phyloP scores from a whole-genome alignment of 2,113 vertebrate species.

The Jaculus jaculus region DNA sequence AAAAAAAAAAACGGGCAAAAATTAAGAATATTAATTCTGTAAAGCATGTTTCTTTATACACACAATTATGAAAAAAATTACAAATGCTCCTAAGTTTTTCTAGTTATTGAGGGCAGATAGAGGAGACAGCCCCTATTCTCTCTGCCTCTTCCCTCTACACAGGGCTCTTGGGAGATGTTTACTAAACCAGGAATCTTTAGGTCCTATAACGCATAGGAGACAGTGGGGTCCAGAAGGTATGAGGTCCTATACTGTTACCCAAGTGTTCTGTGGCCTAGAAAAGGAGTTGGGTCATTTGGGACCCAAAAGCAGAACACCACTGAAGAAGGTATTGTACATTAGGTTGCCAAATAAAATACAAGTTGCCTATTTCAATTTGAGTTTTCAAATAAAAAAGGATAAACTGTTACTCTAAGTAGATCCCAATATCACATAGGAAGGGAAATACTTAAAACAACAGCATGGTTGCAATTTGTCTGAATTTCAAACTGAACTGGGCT shows the following conservation, averaged over 20 bases:
- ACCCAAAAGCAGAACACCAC: accelerated
- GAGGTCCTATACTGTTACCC: neutral
- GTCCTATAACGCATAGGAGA: neutral
- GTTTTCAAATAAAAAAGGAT: neutral
- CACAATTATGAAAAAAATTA: neutral
- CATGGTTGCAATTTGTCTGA: neutral
- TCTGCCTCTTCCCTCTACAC: neutral
- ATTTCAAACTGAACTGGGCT: neutral
- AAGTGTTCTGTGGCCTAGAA: neutral
- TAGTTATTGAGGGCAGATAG: neutral
- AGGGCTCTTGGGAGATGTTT: neutral
- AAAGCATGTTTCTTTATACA: neutral
- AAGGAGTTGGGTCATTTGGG: neutral
- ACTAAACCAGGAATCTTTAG: neutral
- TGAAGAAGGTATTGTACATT: neutral
- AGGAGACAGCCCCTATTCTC: neutral
- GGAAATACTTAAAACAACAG: neutral
- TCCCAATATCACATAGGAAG: neutral
- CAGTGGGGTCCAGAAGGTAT: neutral
- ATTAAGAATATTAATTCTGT: neutral
- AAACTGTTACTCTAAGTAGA: neutral
- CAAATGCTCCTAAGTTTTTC: neutral
- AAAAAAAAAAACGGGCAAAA: too few relatives aligned
- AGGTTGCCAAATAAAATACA: neutral
- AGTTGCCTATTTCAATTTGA: neutral